These are phyloP conservation scores for Athrips mouffetella DNA, from an alignment of 2,888 invertebrate species.

Conservation along the genomic window DNA sequence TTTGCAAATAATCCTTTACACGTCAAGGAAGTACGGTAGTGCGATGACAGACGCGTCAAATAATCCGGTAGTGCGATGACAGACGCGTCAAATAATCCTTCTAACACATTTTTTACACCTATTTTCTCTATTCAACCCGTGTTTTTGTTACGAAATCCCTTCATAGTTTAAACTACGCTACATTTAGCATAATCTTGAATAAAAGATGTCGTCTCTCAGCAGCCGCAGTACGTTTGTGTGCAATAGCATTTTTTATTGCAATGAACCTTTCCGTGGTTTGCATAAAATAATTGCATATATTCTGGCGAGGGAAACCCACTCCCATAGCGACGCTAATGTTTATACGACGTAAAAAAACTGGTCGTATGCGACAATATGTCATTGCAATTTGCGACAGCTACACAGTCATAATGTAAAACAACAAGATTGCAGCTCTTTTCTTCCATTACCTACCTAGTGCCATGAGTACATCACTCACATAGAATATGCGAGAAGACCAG, in stretches of 20 bases:
- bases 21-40: not conserved
- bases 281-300: conserved; percentile 32
- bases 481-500: too few relatives aligned
- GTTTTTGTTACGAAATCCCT: conserved; percentile 3
- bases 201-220: conserved; percentile 22
- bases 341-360: not conserved
- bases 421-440: too few relatives aligned
- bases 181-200: conserved; percentile 25
- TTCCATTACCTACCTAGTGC: too few relatives aligned
- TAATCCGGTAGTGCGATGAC: too few relatives aligned
- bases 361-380: too few relatives aligned
- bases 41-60: too few relatives aligned
- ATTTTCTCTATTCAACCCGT: too few relatives aligned
- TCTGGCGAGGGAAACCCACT: conserved; percentile 4
- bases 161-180: conserved; percentile 14
- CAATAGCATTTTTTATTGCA: conserved; percentile 25
- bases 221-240: conserved; percentile 18
- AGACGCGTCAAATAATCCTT: too few relatives aligned
- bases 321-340: not conserved
- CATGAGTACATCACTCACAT: too few relatives aligned
- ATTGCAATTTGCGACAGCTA: too few relatives aligned
- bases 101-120: too few relatives aligned
- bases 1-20: not conserved
- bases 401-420: too few relatives aligned
- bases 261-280: conserved; percentile 27